Evolutionary conservation across 2,888 invertebrate genomes (phyloP).

Genomic region (Taphrorychus bicolor): DNA sequence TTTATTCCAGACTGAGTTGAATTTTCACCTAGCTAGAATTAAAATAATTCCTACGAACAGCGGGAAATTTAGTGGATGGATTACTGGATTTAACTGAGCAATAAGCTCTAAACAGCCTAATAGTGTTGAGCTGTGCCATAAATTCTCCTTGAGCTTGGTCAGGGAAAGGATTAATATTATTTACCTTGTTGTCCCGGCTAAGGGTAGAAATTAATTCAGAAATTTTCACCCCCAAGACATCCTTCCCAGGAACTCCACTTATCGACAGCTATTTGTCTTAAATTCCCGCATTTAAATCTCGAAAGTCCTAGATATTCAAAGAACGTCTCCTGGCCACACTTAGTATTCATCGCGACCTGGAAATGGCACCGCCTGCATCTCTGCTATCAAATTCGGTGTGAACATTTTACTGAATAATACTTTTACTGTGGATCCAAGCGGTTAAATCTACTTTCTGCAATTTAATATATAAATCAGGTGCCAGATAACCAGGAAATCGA

Average conservation of each 20-base stretch:
- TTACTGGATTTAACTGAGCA: conserved; percentile 16
- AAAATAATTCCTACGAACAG: conserved; percentile 2
- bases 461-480: neutral
- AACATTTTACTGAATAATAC: conserved; percentile 14
- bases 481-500: neutral
- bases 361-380: conserved; percentile 10
- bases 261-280: neutral
- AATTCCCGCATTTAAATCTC: neutral
- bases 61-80: conserved; percentile 8
- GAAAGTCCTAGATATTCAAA: conserved; percentile 6
- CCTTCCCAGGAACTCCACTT: neutral
- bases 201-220: neutral
- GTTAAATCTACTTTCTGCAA: neutral
- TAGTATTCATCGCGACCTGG: conserved; percentile 13
- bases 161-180: conserved; percentile 5
- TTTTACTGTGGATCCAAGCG: neutral
- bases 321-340: conserved; percentile 4
- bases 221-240: neutral
- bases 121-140: conserved; percentile 7
- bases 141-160: conserved; percentile 7
- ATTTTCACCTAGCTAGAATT: neutral
- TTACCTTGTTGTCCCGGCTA: neutral
- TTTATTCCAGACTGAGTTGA: neutral
- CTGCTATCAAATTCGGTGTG: conserved; percentile 13
- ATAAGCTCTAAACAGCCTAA: conserved; percentile 14